These are phyloP conservation scores for Marasmarcha lunaedactyla DNA, from an alignment of 2,888 invertebrate species.

Conservation along the genomic window DNA sequence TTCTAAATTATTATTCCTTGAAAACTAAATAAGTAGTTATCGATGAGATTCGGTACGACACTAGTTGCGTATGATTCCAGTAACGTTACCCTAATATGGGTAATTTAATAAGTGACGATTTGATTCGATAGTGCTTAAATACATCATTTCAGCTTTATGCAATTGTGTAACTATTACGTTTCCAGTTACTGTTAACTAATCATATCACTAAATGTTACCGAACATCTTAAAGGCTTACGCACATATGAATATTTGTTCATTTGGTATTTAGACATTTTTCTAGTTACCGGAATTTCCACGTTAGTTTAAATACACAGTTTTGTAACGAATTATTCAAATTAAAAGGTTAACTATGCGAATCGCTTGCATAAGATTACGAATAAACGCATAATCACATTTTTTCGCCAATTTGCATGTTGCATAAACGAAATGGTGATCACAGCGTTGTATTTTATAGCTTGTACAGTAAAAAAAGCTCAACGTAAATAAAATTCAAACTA, in stretches of 20 bases:
- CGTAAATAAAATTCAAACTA: slow-evolving; percentile 23
- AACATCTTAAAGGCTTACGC: slow-evolving; percentile 23
- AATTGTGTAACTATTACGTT: slow-evolving; percentile 50
- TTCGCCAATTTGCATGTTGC: slow-evolving; percentile 15
- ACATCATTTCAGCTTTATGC: slow-evolving; percentile 28
- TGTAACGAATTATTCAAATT: slow-evolving; percentile 5
- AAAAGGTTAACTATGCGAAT: slow-evolving; percentile 21
- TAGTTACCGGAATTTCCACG: background rate
- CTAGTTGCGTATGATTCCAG: background rate
- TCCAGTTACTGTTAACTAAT: slow-evolving; percentile 13
- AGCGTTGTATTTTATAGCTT: background rate
- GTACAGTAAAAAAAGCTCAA: too few species aligned
- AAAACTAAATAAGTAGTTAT: background rate
- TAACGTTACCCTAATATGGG: background rate
- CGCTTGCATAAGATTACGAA: slow-evolving; percentile 53
- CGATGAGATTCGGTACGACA: background rate
- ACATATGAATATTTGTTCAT: too few species aligned
- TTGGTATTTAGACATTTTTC: too few species aligned
- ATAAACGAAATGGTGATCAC: too few species aligned
- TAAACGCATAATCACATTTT: slow-evolving; percentile 20
- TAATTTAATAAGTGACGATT: background rate
- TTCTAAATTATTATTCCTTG: slow-evolving; percentile 14
- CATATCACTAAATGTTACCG: slow-evolving; percentile 18
- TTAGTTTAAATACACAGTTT: background rate
- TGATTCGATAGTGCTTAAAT: slow-evolving; percentile 16